Evolutionary conservation across 2,113 vertebrate species (phyloP).

Genomic region (Eira barbara): DNA sequence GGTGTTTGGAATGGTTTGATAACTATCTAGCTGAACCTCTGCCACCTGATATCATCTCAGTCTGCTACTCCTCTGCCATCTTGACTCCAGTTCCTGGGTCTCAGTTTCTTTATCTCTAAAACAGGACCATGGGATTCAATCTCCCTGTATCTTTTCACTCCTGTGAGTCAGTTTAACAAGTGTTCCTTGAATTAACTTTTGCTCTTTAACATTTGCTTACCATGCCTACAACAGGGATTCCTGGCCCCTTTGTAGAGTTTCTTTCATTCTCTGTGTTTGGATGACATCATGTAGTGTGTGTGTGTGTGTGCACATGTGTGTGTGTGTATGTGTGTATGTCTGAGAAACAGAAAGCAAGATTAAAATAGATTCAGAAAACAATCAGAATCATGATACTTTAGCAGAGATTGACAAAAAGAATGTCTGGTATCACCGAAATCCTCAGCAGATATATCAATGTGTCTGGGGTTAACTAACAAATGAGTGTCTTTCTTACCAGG

Average conservation of each 20-base stretch:
- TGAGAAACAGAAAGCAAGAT: neutral
- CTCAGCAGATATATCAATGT: neutral
- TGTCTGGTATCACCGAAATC: constrained; percentile 34
- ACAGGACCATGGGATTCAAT: neutral
- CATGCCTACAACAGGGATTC: neutral
- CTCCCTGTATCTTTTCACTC: neutral
- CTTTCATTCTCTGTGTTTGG: neutral
- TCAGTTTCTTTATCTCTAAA: neutral
- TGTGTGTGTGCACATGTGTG: neutral
- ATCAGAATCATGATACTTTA: neutral
- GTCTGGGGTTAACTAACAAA: neutral
- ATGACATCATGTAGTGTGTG: neutral
- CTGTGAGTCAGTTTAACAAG: neutral
- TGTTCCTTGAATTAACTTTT: neutral
- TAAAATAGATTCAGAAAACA: constrained; percentile 35
- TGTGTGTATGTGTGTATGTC: neutral
- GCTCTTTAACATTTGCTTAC: neutral
- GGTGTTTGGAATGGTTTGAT: too few species aligned
- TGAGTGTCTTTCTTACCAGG: neutral
- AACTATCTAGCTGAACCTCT: too few species aligned
- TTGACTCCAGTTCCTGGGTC: neutral
- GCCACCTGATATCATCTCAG: too few species aligned
- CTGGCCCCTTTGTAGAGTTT: neutral
- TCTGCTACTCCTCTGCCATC: too few species aligned
- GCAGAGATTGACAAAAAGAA: constrained; percentile 41